Base-by-base conservation (phyloP, 2,113 vertebrate genomes). In the Rattus rattus region DNA sequence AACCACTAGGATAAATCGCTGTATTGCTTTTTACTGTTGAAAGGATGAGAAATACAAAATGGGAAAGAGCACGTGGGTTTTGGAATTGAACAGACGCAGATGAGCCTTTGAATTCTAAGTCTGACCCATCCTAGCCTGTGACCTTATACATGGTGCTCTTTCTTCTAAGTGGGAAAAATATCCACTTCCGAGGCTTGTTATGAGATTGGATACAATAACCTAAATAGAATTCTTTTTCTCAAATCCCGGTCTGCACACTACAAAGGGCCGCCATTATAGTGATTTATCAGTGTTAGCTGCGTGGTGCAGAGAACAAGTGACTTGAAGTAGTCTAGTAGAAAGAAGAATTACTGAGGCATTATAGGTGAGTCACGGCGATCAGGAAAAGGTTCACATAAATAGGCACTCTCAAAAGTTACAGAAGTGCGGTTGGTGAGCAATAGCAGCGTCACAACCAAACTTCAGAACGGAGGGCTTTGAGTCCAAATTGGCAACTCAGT, bases 271-370 rank as follows among this genome's bases (percentile, higher is more conserved):
- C n/a, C 90, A 73, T 93, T 94, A 94, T 49, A 95, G 80, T 92
- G 92, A 79, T 88, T 39, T 83, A 92, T 90, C 54, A 87, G 70
- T 79, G 56, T 59, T 95, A 96, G 95, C 30, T 91, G 72, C 0
- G 0, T 95, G 81, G 84, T 63, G 80, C 69, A 92, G 89, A 94
- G 0, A 92, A 75, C 33, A 95, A 95, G 47, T 85, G 80, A 91
- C 86, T 95, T 81, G 94, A 95, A 92, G 47, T 36, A 91, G 36
- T 92, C 52, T 63, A 95, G 65, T 77, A 92, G 75, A 86, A 94
- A 89, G 22, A 85, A 93, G 73, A 93, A 85, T 89, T 96, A 76
- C 61, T 88, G 70, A 95, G 52, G 84, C 95, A 94, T 92, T 85
- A 88, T 19, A 96, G 59, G 49, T 83, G 88, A 96, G 91, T 96